Conservation (phyloP, 1,140 invertebrate genomes). For the Asbolus verrucosus region DNA sequence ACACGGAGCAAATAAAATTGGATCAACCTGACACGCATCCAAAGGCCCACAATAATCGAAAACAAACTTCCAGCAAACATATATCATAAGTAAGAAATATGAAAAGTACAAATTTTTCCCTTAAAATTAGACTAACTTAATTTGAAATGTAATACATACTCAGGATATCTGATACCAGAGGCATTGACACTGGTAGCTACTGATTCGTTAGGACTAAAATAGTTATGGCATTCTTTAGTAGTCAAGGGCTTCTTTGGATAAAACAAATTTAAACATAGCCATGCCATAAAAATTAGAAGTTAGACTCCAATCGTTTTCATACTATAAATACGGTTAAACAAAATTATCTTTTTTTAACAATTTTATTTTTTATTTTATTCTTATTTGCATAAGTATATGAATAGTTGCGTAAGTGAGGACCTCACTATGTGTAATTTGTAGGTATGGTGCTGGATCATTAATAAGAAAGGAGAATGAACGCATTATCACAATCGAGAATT, state of each 20-base stretch:
- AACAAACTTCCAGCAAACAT: slow-evolving; percentile 71
- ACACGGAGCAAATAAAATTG: slow-evolving; percentile 74
- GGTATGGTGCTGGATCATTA: no score
- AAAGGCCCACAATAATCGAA: slow-evolving; percentile 72
- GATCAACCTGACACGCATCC: slow-evolving; percentile 70
- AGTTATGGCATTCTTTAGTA: slow-evolving; percentile 78
- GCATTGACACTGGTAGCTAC: slow-evolving; percentile 50
- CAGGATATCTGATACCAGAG: slow-evolving; percentile 57
- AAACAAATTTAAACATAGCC: slow-evolving; percentile 80
- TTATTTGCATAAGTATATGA: no score
- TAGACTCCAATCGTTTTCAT: no score
- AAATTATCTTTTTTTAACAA: no score
- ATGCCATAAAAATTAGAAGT: slow-evolving; percentile 81
- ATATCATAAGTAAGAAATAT: slow-evolving; percentile 74
- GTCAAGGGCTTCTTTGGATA: slow-evolving; percentile 75
- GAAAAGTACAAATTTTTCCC: slow-evolving; percentile 70
- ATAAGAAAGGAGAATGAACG: no score
- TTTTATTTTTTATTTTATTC: no score
- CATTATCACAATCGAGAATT: no score
- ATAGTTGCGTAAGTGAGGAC: no score
- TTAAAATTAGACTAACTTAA: slow-evolving; percentile 55
- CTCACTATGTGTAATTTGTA: no score
- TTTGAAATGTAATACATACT: no score
- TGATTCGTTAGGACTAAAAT: slow-evolving; percentile 64
- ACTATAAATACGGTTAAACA: no score